Base-by-base conservation (phyloP, 2,797 vertebrate species). In the Miichthys miiuy region DNA sequence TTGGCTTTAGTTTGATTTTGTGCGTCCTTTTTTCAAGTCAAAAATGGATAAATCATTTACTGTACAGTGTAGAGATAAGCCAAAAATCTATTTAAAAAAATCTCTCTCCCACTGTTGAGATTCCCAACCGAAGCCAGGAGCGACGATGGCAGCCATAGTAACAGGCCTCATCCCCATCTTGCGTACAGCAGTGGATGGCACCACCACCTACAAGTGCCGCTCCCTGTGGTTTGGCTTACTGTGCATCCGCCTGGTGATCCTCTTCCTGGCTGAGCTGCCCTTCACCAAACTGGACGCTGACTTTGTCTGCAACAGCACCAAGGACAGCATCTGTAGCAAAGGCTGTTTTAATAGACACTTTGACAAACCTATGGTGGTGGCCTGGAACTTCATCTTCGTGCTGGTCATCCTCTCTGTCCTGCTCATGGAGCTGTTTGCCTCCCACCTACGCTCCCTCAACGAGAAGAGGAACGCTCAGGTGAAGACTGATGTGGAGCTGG, bases 121-220 rank as follows among this genome's bases (percentile, higher is more conserved):
- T 57, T 34, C 21, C 17, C 12, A 54, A 16, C 25, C 60, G 61
- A 64, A 60, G 12, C 72, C 47, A 23, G 46, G 20, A 21, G 64
- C 27, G 34, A 72, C 5, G 0, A 84, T 84, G 82, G 84, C 76
- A 46, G 91, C 91, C 0, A 57, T 95, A 68, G 88, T 94, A 72
- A 93, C 91, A 0, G 86, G 90, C 16, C 88, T 94, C 46, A 92
- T 92, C 56, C 93, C 90, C n/a, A 91, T 93, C 75, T 84, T 93
- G 38, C 84, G 88, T 20, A 93, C 92, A 0, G 91, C 90, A 0
- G 88, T 87, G 55, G 90, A 95, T 3, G 72, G 87, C 77, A 91
- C 82, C 57, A 80, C 84, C 71, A 73, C 81, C 47, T 90, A 92
- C 83, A 93, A 89, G 79, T 89, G 88, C 68, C 73, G 85, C 48